These are phyloP conservation scores for Coenonympha arcania DNA, from an alignment of 2,888 invertebrate genomes.

Conservation along the genomic window DNA sequence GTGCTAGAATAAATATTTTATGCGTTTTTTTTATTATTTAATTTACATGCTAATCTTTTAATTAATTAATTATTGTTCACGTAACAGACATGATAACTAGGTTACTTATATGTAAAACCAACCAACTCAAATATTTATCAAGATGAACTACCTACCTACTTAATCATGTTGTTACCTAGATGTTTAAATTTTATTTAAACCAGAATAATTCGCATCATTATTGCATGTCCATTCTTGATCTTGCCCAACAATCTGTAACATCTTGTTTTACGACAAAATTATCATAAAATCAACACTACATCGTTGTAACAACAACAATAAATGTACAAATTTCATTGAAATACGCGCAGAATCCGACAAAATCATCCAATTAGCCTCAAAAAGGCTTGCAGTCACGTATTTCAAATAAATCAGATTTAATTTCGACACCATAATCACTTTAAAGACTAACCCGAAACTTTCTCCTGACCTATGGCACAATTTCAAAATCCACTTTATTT, in stretches of 20 bases:
- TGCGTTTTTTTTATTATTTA: no score
- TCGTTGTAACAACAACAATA: slow-evolving; percentile 1
- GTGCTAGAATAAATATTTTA: no score
- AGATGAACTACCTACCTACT: neutral
- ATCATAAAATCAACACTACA: slow-evolving; percentile 5
- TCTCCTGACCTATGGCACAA: slow-evolving; percentile 65
- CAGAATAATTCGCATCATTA: neutral
- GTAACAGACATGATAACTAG: no score
- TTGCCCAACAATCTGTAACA: slow-evolving; percentile 2
- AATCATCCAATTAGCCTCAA: slow-evolving; percentile 27
- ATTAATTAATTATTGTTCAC: no score
- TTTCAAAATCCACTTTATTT: slow-evolving; percentile 47
- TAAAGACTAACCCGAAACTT: slow-evolving; percentile 44
- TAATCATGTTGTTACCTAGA: neutral
- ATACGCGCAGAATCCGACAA: slow-evolving; percentile 6
- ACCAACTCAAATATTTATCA: no score
- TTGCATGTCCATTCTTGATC: neutral
- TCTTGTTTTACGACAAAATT: slow-evolving; percentile 2
- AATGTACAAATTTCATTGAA: slow-evolving; percentile 5
- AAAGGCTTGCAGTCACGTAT: slow-evolving; percentile 28
- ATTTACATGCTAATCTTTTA: no score
- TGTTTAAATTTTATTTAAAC: neutral
- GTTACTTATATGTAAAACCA: no score
- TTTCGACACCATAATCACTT: slow-evolving; percentile 31
- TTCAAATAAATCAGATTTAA: slow-evolving; percentile 27